Evolutionary conservation across 1,140 invertebrate species (phyloP), one percentile per base, ranked within the genome.

Genomic region (Gonatopus flavifemur): DNA sequence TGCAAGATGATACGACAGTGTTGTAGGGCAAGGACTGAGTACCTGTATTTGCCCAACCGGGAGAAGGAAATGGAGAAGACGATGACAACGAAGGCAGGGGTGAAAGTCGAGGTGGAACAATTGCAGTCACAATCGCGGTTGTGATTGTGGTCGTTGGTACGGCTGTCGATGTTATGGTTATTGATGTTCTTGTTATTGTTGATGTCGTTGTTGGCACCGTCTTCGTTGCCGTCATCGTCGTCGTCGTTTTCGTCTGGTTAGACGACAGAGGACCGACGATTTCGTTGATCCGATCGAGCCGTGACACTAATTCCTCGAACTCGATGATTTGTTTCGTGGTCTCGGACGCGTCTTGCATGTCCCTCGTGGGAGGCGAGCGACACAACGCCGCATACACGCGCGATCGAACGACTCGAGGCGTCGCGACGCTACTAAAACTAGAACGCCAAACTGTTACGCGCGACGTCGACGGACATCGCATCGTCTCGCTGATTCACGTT

Each of bases 221-320:
- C 30, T 24, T 40, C 39, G 33, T 24, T n/a, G 18, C 3, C 31
- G 24, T 28, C 21, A 50, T 12, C 15, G 24, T 28, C 8, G 32
- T 6, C 16, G 24, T n/a, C 3, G 21, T 36, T 5, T 16, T 25
- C n/a, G 19, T 7, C 15, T 7, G 30, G 1, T 30, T 39, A 6
- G 24, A 18, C 20, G 38, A 24, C 22, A 15, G 19, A 2, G 36
- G 22, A 9, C 48, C 48, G 2, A 38, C 35, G 25, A 59, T 39
- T 39, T 67, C 67, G 64, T 75, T 77, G n/a, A 76, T 75, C 8
- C 70, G 70, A 51, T 75, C 69, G 22, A 76, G 52, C 4, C 72
- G 66, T 48, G 70, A 71, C 3, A 72, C 68, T 39, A 76, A 55
- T 53, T 76, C 73, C 48, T 76, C 74, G 43, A 76, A 76, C 50